phyloP scores from a whole-genome alignment of 2,797 vertebrate genomes.

The Silurus aristotelis region DNA sequence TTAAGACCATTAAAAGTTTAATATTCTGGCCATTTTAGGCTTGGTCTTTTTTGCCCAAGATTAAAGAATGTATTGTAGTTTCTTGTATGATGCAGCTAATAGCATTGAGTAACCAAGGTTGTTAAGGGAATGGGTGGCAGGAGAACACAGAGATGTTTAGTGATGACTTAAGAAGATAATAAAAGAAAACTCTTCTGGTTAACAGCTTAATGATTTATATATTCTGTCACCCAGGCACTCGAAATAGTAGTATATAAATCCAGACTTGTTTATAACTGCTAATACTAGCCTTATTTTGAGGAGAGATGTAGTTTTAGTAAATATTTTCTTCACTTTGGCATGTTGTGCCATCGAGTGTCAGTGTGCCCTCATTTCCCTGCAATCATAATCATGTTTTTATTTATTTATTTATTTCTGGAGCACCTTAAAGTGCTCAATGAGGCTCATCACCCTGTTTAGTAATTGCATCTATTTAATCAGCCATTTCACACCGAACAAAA shows the following conservation, averaged over 20 bases:
- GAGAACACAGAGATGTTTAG: background rate
- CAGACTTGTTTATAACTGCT: conserved; percentile 3
- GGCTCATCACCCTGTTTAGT: conserved; percentile 28
- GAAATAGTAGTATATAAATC: background rate
- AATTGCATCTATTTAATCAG: conserved; percentile 34
- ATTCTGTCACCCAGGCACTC: background rate
- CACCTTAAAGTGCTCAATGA: conserved; percentile 31
- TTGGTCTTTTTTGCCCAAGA: too few species aligned
- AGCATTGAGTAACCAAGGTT: background rate
- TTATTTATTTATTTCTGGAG: background rate
- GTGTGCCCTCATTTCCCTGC: conserved; percentile 12
- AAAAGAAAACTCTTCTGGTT: background rate
- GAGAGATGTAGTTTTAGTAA: background rate
- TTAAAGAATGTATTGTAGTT: background rate
- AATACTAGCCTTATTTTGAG: background rate
- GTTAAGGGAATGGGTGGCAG: background rate
- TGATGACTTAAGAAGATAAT: background rate
- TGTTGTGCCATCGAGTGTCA: background rate
- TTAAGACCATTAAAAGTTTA: too few species aligned
- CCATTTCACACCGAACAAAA: conserved; percentile 33
- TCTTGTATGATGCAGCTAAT: background rate
- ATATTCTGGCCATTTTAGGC: too few species aligned
- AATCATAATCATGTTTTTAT: conserved; percentile 21
- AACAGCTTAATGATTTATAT: conserved; percentile 5
- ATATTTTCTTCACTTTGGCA: conserved; percentile 6